phyloP scores from a whole-genome alignment of 2,888 invertebrate species.

The Zelleria hepariella region DNA sequence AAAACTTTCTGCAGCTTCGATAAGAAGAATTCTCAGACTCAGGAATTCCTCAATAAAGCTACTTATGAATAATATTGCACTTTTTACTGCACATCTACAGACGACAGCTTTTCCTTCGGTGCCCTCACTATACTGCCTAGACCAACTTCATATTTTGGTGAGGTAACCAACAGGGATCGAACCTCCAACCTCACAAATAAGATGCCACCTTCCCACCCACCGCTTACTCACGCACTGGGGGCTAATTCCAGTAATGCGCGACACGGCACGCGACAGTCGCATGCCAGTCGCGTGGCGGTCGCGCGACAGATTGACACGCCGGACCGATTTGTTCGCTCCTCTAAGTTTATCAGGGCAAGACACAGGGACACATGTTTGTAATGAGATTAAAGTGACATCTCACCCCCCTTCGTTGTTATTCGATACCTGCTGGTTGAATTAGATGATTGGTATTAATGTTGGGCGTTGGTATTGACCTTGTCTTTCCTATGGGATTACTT shows the following conservation, averaged over 20 bases:
- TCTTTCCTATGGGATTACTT: no score
- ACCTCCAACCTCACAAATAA: no score
- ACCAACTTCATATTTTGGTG: no score
- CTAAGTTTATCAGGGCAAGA: constrained; percentile 48
- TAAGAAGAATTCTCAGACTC: no score
- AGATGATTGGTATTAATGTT: background rate
- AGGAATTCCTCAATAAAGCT: no score
- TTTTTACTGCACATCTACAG: no score
- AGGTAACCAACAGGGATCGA: no score
- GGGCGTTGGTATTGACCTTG: no score
- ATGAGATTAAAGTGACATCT: constrained; percentile 35
- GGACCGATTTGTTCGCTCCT: constrained; percentile 62
- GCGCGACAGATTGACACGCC: constrained; percentile 53
- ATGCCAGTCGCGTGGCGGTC: constrained; percentile 34
- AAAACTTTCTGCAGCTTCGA: no score
- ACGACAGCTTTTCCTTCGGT: no score
- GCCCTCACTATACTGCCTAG: no score
- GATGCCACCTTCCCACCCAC: background rate
- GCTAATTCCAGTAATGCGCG: constrained; percentile 63
- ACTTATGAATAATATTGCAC: no score
- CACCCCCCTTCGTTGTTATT: constrained; percentile 11
- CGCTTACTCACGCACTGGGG: background rate
- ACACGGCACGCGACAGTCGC: constrained; percentile 42
- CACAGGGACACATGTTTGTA: constrained; percentile 36
- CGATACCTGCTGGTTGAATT: constrained; percentile 5